Evolutionary conservation across 2,888 invertebrate genomes (phyloP), one percentile per base, ranked within the genome.

Genomic region (Diaprepes abbreviatus): DNA sequence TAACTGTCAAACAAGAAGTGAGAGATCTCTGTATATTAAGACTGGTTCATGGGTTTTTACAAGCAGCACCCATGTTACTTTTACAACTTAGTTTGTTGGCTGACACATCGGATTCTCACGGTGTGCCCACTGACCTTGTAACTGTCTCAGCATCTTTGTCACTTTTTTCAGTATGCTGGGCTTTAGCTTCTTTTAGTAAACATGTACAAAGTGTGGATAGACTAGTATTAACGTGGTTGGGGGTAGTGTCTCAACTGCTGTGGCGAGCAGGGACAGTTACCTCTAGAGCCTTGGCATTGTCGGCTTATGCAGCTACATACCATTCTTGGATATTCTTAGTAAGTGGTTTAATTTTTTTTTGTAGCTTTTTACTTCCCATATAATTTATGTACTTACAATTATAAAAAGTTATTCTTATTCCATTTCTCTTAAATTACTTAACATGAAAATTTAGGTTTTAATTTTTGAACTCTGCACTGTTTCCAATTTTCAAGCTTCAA

Each of bases 101-200:
- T 65, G 75, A 77, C 62, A 75, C 74, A 21, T 66, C 55, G 14
- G 19, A 54, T 21, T 54, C 36, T 48, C 82, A 83, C 67, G 83
- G 81, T 45, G 89, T 92, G 69, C 89, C 93, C 72, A 89, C 90
- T 12, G 92, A 94, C 82, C 83, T 95, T 70, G 92, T 93, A 77
- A 89, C 92, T 70, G 92, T 95, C 35, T 94, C 95, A 0, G 92
- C 94, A 3, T 89, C 91, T 0, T 84, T 95, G 1, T 94, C 94
- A 0, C 85, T 96, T 52, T 93, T 95, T 86, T 93, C 92, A 67
- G 92, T 95, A 50, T 95, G 95, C 80, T 96, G 96, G 96, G 93
- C 94, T 45, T 87, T 96, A 24, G 95, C 95, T 16, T 94, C 94
- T 76, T 96, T 95, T 83, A 94, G 93, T 82, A 95, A 95, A 85